Percentiles rank a stretch among this genome's conserved stretches.
Conservation (phyloP, 1,140 invertebrate species). For the Lepeophtheirus salmonis region DNA sequence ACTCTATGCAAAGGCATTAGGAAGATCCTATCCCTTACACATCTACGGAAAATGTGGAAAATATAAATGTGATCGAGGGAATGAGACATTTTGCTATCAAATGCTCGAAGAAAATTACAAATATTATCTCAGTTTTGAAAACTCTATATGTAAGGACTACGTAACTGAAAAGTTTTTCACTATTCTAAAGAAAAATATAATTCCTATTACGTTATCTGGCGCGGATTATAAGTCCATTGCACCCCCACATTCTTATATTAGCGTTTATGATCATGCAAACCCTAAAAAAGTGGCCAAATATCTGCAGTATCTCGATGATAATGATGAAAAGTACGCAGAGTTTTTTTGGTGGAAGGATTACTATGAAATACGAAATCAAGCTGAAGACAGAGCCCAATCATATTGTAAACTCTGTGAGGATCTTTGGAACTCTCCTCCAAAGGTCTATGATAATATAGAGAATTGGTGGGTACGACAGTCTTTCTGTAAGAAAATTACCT, state of each 20-base stretch:
- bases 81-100: constrained; percentile 21
- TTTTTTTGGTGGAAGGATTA: constrained; percentile 17
- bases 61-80: constrained; percentile 20
- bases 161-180: constrained; percentile 28
- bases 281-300: constrained; percentile 24
- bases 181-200: constrained; percentile 23
- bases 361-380: not conserved
- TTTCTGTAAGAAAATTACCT: not conserved
- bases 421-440: not conserved
- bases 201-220: constrained; percentile 28
- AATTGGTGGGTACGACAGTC: constrained; percentile 14
- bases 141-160: constrained; percentile 29
- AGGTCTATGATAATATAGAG: constrained; percentile 4
- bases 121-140: constrained; percentile 28
- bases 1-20: constrained; percentile 27
- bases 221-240: constrained; percentile 26
- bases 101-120: constrained; percentile 24
- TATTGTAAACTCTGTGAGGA: constrained; percentile 1
- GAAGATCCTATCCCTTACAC: constrained; percentile 30
- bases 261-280: constrained; percentile 24
- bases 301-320: constrained; percentile 20
- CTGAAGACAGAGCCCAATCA: constrained; percentile 6
- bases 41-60: constrained; percentile 32
- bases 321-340: constrained; percentile 9
- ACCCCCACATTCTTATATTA: constrained; percentile 29